Evolutionary conservation across 2,797 vertebrate genomes (phyloP).

Genomic region (Botia almorhae): DNA sequence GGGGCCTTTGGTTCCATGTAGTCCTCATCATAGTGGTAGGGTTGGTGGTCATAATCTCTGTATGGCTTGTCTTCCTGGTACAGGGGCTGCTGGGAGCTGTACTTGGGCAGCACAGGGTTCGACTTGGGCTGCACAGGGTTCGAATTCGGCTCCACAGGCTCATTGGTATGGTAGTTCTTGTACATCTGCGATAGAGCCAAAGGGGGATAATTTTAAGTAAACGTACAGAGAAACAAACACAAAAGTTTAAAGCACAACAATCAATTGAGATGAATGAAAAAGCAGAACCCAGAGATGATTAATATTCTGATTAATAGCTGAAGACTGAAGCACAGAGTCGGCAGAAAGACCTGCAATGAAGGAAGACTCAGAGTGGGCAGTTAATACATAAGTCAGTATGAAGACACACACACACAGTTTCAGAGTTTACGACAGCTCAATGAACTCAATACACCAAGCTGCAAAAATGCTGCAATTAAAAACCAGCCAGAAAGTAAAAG

Average conservation of each 20-base stretch:
- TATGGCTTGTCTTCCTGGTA: constrained; percentile 86
- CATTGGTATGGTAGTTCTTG: constrained; percentile 83
- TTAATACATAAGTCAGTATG: constrained; percentile 74
- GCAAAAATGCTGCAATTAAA: constrained; percentile 16
- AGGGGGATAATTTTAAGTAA: constrained; percentile 28
- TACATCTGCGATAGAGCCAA: constrained; percentile 79
- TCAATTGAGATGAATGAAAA: constrained; percentile 47
- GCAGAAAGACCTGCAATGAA: constrained; percentile 84
- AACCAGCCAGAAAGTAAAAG: constrained; percentile 15
- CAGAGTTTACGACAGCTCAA: constrained; percentile 37
- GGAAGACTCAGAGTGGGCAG: constrained; percentile 77
- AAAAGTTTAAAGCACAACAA: constrained; percentile 48
- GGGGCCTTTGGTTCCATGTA: constrained; percentile 86
- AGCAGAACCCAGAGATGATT: constrained; percentile 48
- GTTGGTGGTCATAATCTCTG: constrained; percentile 89
- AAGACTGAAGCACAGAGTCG: constrained; percentile 59
- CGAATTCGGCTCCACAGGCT: constrained; percentile 78
- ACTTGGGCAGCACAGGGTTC: constrained; percentile 80
- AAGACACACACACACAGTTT: constrained; percentile 57
- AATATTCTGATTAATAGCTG: constrained; percentile 54
- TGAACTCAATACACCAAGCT: constrained; percentile 18
- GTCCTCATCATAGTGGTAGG: constrained; percentile 83
- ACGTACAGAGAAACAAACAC: background rate
- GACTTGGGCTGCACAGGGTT: constrained; percentile 81
- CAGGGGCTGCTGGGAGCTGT: constrained; percentile 79